phyloP scores from a whole-genome alignment of 1,140 invertebrate genomes.

The Hypsibius dujardini region DNA sequence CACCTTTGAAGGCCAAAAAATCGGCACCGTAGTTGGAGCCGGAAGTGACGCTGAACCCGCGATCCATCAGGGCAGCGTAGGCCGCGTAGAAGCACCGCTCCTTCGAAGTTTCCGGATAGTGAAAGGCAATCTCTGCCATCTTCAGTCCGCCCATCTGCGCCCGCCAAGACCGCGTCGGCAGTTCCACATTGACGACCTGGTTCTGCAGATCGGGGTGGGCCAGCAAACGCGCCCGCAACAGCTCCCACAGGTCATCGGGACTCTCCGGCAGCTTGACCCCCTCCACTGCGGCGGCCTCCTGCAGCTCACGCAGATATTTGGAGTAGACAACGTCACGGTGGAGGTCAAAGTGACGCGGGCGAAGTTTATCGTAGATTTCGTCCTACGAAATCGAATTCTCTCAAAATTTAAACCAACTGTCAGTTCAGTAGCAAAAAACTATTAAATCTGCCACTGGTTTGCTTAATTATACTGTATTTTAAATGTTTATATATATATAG shows the following conservation, averaged over 20 bases:
- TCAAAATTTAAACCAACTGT: background rate
- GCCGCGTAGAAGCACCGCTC: background rate
- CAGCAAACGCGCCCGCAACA: background rate
- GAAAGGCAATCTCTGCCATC: background rate
- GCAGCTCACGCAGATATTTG: background rate
- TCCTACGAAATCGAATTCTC: background rate
- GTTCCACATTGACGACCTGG: conserved; percentile 1
- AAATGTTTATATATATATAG: too few species aligned
- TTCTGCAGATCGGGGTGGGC: background rate
- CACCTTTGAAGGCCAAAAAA: background rate
- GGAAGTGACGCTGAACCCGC: conserved; percentile 14
- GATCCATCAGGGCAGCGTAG: background rate
- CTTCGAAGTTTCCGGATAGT: background rate
- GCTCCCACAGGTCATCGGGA: background rate
- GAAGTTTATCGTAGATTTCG: background rate
- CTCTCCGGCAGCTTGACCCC: background rate
- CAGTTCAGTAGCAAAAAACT: background rate
- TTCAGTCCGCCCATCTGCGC: background rate
- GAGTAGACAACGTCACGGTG: background rate
- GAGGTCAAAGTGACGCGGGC: background rate
- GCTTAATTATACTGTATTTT: too few species aligned
- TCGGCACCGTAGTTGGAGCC: conserved; percentile 6
- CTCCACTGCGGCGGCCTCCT: background rate
- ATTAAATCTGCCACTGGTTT: too few species aligned
- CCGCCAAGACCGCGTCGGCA: conserved; percentile 9